Evolutionary conservation across 1,140 invertebrate genomes (phyloP), one percentile per base, ranked within the genome.

Genomic region (Atopsyche davidsoni): DNA sequence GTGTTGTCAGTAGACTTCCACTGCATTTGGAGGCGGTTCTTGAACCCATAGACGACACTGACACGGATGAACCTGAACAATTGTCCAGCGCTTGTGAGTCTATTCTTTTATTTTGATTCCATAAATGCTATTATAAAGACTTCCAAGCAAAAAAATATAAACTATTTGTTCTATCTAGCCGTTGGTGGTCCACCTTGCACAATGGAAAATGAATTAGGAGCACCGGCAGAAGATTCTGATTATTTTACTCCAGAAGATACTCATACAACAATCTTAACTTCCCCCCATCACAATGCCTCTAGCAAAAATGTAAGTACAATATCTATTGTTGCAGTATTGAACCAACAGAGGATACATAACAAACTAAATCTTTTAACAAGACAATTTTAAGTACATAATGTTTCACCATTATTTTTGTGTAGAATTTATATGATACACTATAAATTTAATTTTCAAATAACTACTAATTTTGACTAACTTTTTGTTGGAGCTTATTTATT

Each of bases 161-260:
- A 7, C 6, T n/a, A 28, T n/a, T 28, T 28, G 25, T 28, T 7
- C n/a, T 28, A 25, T 47, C 16, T 19, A 60, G 60, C 38, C 34
- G 53, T 4, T 24, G 46, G 35, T 45, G 57, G 51, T 17, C 50
- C 45, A 16, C 50, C 54, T 11, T 52, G 53, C 39, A 35, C 50
- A 18, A 41, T 22, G 1, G 57, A 57, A 42, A 55, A 58, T 58
- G 60, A 60, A 41, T 25, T 25, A 16, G 51, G 55, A 31, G 51
- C 39, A 41, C 42, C 23, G 25, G 75, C 73, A 39, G 81, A 83
- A 24, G 82, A 84, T 64, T 83, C 81, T 4, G 82, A 84, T 64
- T 83, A 83, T 67, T 84, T 82, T 66, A 83, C 82, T 2, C 82
- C 82, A 1, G 82, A 84, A 62, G 82, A 84, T 64, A 78, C 79